These are phyloP conservation scores for Cochlearius cochlearius DNA, from an alignment of 2,113 vertebrate species.

Conservation along the genomic window DNA sequence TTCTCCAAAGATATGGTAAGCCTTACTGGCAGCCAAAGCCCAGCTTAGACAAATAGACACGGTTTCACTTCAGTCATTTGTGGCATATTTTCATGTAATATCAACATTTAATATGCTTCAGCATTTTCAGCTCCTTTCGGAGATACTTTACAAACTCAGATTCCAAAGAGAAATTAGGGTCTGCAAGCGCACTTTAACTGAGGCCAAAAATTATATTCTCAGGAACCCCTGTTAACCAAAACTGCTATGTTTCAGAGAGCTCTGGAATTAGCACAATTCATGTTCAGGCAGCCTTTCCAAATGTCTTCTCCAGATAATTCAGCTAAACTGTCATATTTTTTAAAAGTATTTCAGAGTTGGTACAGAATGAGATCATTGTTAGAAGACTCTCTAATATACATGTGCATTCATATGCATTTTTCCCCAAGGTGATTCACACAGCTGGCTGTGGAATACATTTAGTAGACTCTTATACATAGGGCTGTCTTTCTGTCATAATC, in stretches of 20 bases:
- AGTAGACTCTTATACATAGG: slow-evolving; percentile 22
- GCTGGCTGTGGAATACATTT: slow-evolving; percentile 59
- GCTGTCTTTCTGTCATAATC: slow-evolving; percentile 68
- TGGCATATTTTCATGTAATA: neutral
- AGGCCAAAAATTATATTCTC: neutral
- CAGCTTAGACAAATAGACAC: neutral
- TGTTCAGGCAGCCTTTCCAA: slow-evolving; percentile 41
- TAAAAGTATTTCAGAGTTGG: slow-evolving; percentile 35
- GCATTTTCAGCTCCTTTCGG: neutral
- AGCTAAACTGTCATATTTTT: slow-evolving; percentile 58
- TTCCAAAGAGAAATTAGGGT: neutral
- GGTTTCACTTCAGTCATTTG: neutral
- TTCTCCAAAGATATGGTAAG: neutral
- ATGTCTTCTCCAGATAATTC: slow-evolving; percentile 55
- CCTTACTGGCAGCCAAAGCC: neutral
- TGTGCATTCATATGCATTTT: slow-evolving; percentile 45
- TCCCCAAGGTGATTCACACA: slow-evolving; percentile 54
- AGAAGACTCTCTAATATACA: slow-evolving; percentile 54
- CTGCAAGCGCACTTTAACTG: neutral
- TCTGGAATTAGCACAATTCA: slow-evolving; percentile 29
- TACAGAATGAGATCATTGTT: slow-evolving; percentile 65
- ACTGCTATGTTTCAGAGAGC: neutral
- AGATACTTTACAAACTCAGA: neutral
- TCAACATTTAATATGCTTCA: neutral
- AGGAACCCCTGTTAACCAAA: slow-evolving; percentile 1